Evolutionary conservation across 2,797 vertebrate species (phyloP), one percentile per base, ranked within the genome.

Genomic region (Cirrhinus molitorella): DNA sequence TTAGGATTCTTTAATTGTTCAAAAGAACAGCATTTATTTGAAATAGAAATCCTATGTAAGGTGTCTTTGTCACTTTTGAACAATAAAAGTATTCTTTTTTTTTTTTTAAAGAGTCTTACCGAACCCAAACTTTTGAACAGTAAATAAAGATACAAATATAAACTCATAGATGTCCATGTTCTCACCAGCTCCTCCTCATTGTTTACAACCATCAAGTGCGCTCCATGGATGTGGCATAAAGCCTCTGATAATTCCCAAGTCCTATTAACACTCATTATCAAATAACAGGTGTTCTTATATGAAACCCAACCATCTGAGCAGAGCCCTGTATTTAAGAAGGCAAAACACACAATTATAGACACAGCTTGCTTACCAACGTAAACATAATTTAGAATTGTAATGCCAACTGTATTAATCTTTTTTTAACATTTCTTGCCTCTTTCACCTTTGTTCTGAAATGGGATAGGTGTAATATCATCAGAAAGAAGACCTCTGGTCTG

Each of bases 161-260:
- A 47, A 17, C 25, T 72, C 17, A 5, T 40, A 40, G 37, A 28
- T 65, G 17, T 34, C 31, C 31, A 25, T 45, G 37, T 83, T 14
- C 73, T 55, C 59, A 83, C 81, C 81, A 77, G 25, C 37, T 83
- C 73, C 13, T 83, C 73, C 2, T 57, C 23, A 10, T 25, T 70
- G 65, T 77, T 77, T n/a, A 83, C 49, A 34, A 77, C 63, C 81
- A 83, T 77, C 25, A 83, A 28, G 40, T 83, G 37, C 0, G 81
- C 81, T 19, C 25, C 63, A 9, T 14, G 28, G 9, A 19, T 3
- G 1, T 1, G 37, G 16, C 81, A 83, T 61, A 47, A 59, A 70
- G 51, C 49, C 37, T 70, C 57, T 47, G 81, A 67, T 57, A 31
- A 19, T 34, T 70, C 37, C 81, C 81, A 83, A 12, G 65, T 77